phyloP scores from a whole-genome alignment of 2,888 invertebrate genomes.

The Stenolophus ochropezus region DNA sequence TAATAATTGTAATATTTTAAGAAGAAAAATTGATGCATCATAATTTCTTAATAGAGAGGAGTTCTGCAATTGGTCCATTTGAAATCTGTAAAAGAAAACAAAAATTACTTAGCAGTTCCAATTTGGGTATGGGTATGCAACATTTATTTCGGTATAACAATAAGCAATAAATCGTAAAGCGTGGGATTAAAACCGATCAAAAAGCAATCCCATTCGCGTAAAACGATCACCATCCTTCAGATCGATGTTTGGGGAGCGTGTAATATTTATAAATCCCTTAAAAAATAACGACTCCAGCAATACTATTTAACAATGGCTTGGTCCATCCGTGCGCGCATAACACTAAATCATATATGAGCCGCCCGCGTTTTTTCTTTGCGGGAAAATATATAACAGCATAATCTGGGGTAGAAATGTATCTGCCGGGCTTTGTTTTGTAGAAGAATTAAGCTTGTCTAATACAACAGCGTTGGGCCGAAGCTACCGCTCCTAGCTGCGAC shows the following conservation, averaged over 20 bases:
- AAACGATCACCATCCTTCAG: slow-evolving; percentile 34
- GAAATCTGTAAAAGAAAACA: background rate
- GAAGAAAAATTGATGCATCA: too few relatives aligned
- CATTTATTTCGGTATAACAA: background rate
- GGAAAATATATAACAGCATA: slow-evolving; percentile 69
- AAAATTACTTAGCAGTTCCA: background rate
- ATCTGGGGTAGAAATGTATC: slow-evolving; percentile 72
- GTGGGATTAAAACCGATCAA: slow-evolving; percentile 41
- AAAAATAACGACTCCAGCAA: slow-evolving; percentile 56
- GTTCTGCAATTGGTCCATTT: background rate
- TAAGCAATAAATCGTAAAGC: background rate
- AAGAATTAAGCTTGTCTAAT: slow-evolving; percentile 72
- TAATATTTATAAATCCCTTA: slow-evolving; percentile 60
- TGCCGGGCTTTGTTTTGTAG: slow-evolving; percentile 71
- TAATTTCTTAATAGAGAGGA: too few relatives aligned
- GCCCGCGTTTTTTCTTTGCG: slow-evolving; percentile 63
- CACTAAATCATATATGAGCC: slow-evolving; percentile 56
- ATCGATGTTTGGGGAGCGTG: slow-evolving; percentile 26
- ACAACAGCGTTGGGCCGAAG: slow-evolving; percentile 65
- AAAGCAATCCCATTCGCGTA: slow-evolving; percentile 37
- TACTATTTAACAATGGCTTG: slow-evolving; percentile 56
- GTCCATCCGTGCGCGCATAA: slow-evolving; percentile 49
- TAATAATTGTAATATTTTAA: too few relatives aligned
- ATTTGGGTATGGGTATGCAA: too few relatives aligned
- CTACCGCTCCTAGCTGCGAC: slow-evolving; percentile 45